Conservation (phyloP, 2,888 invertebrate genomes). For the Hypselothyrea guttata region DNA sequence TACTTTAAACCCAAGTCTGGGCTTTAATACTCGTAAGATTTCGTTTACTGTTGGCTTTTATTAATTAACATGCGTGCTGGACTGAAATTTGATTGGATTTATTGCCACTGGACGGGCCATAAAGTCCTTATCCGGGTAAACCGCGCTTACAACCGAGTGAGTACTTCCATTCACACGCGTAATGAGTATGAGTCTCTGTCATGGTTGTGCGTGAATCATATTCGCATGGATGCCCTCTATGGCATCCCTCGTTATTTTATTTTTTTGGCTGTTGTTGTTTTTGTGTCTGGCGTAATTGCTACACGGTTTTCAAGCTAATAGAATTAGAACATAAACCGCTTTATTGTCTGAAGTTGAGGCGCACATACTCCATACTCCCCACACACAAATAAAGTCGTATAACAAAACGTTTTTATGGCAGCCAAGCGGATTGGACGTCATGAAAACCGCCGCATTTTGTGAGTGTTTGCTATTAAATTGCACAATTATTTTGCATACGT, state of each 20-base stretch:
- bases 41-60: slow-evolving; percentile 7
- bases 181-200: slow-evolving; percentile 14
- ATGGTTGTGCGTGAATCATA: slow-evolving; percentile 26
- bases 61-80: slow-evolving; percentile 20
- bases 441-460: slow-evolving; percentile 41
- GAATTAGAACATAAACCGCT: slow-evolving; percentile 73
- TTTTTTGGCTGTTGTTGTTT: slow-evolving; percentile 17
- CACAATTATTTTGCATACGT: slow-evolving; percentile 53
- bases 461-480: slow-evolving; percentile 51
- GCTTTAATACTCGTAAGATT: neutral
- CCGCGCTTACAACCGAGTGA: slow-evolving; percentile 4
- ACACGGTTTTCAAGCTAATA: slow-evolving; percentile 67
- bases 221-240: slow-evolving; percentile 34
- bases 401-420: slow-evolving; percentile 69
- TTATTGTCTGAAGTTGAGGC: slow-evolving; percentile 55
- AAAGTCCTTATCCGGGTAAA: slow-evolving; percentile 21
- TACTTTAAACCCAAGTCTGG: too few species aligned
- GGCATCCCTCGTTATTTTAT: slow-evolving; percentile 10
- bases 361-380: slow-evolving; percentile 9
- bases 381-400: slow-evolving; percentile 27
- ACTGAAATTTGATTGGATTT: slow-evolving; percentile 37
- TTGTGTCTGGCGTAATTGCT: slow-evolving; percentile 59
- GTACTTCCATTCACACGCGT: slow-evolving; percentile 10
- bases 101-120: slow-evolving; percentile 30
- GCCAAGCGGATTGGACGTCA: slow-evolving; percentile 55